Percentiles rank a stretch among this genome's conserved stretches.
These are phyloP conservation scores for Nomada fucata DNA, from an alignment of 2,888 invertebrate species.

Conservation along the genomic window DNA sequence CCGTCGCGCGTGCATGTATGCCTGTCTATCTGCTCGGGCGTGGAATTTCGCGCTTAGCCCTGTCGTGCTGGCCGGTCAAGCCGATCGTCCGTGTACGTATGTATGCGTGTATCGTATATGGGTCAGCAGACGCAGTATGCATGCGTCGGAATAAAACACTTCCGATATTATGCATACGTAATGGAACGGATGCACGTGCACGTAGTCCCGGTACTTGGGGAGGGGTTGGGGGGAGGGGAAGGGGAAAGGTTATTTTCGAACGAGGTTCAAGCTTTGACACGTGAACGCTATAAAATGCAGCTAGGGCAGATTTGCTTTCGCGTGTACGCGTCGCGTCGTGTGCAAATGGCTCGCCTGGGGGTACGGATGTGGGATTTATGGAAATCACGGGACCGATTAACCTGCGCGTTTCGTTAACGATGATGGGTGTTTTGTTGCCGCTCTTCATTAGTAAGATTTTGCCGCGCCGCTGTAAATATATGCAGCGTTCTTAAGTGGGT, in stretches of 20 bases:
- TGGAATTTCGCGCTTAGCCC: constrained; percentile 71
- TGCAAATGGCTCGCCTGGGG: neutral
- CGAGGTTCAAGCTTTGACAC: constrained; percentile 17
- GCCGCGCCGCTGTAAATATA: neutral
- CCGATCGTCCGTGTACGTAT: neutral
- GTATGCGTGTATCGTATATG: constrained; percentile 9
- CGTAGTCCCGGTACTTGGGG: neutral
- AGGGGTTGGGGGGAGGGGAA: too few species aligned
- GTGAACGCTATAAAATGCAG: constrained; percentile 1
- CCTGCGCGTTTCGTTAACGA: neutral
- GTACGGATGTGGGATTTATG: constrained; percentile 8
- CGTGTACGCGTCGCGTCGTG: neutral
- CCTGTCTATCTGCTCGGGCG: constrained; percentile 66
- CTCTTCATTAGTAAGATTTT: neutral
- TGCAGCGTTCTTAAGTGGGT: neutral
- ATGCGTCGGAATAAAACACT: constrained; percentile 28
- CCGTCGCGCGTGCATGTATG: constrained; percentile 61
- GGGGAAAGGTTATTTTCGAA: constrained; percentile 5
- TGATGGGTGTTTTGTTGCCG: neutral
- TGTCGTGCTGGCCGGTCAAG: constrained; percentile 8
- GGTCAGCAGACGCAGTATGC: constrained; percentile 13
- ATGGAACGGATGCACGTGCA: neutral
- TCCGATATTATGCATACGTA: neutral
- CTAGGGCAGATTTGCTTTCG: neutral
- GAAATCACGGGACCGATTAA: constrained; percentile 5